phyloP scores from a whole-genome alignment of 2,797 vertebrate genomes.

The Kryptolebias ocellatus region DNA sequence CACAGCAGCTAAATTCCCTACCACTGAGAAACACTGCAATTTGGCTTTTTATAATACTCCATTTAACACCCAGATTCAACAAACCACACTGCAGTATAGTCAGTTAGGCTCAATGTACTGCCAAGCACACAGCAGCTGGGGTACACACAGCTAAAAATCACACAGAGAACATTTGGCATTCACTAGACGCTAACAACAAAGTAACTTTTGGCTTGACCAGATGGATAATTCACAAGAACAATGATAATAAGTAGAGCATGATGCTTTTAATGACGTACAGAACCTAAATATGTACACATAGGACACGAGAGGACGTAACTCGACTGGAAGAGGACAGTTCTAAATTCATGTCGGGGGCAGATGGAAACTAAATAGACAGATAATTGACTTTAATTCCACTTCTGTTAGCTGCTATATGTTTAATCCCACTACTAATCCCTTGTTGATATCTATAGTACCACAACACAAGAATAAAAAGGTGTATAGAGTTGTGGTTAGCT shows the following conservation, averaged over 20 bases:
- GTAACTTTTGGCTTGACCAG: slow-evolving; percentile 44
- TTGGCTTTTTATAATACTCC: slow-evolving; percentile 46
- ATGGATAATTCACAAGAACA: slow-evolving; percentile 60
- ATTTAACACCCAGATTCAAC: slow-evolving; percentile 54
- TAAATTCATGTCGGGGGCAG: slow-evolving; percentile 55
- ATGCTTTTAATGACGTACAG: slow-evolving; percentile 22
- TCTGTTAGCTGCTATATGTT: slow-evolving; percentile 37
- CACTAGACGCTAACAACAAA: slow-evolving; percentile 48
- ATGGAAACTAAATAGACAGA: slow-evolving; percentile 64
- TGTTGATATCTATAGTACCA: slow-evolving; percentile 46
- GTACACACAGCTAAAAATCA: slow-evolving; percentile 44
- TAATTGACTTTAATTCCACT: slow-evolving; percentile 57
- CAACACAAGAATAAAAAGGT: slow-evolving; percentile 48
- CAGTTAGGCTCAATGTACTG: slow-evolving; percentile 50
- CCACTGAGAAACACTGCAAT: slow-evolving; percentile 28
- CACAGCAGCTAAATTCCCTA: slow-evolving; percentile 33
- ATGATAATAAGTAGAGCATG: slow-evolving; percentile 35
- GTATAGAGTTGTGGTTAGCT: neutral
- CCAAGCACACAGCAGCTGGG: slow-evolving; percentile 70
- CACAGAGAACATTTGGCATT: slow-evolving; percentile 63
- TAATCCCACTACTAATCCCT: slow-evolving; percentile 49
- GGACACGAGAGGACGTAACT: slow-evolving; percentile 32
- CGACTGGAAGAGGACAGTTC: slow-evolving; percentile 31
- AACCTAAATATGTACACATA: slow-evolving; percentile 19
- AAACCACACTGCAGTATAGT: slow-evolving; percentile 51